These are phyloP conservation scores for Poliocrania exsul DNA, from an alignment of 2,797 vertebrate species.

Conservation along the genomic window DNA sequence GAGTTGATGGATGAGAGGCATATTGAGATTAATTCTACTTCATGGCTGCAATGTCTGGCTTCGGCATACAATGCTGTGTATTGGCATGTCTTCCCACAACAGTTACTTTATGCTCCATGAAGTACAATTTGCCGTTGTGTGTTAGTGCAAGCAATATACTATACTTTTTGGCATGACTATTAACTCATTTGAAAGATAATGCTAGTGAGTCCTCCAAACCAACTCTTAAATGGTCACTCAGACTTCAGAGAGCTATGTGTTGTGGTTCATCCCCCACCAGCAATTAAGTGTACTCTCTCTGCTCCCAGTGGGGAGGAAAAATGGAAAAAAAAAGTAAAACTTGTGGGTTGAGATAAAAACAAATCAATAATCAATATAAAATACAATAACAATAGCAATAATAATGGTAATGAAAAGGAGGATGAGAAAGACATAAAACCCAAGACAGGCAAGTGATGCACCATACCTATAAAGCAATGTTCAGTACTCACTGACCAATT, in stretches of 20 bases:
- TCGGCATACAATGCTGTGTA: neutral
- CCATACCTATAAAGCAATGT: neutral
- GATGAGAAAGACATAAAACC: neutral
- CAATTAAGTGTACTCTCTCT: neutral
- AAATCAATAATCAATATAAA: neutral
- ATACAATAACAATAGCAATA: neutral
- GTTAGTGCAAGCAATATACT: neutral
- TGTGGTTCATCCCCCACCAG: neutral
- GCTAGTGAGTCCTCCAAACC: neutral
- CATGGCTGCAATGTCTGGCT: neutral
- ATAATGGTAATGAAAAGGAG: neutral
- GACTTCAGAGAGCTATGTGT: neutral
- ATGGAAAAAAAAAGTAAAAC: neutral
- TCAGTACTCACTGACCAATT: no score
- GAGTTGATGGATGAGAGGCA: neutral
- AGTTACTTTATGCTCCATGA: neutral
- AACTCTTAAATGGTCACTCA: neutral
- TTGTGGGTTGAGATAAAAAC: neutral
- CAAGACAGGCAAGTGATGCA: neutral
- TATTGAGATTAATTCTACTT: neutral
- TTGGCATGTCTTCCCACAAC: neutral
- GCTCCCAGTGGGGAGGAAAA: neutral
- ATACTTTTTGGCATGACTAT: neutral
- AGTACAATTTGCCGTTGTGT: neutral
- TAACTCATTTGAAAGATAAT: neutral